phyloP scores from a whole-genome alignment of 2,113 vertebrate species.

The Rallus limicola region DNA sequence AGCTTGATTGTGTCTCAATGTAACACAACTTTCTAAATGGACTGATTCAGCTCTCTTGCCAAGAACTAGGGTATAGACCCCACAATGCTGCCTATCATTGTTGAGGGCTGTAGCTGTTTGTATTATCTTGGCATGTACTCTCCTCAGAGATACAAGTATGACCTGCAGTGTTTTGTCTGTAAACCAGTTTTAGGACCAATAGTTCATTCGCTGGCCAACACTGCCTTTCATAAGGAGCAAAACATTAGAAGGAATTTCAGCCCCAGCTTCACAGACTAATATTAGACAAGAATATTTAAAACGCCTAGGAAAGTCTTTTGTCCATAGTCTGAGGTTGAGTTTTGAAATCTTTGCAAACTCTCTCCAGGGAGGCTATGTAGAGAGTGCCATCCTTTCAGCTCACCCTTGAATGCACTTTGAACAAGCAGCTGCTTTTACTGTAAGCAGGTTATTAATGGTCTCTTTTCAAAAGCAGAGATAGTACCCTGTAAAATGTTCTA shows the following conservation, averaged over 20 bases:
- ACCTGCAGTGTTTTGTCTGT: background rate
- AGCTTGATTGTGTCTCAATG: background rate
- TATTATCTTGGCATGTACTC: background rate
- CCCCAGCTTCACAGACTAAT: background rate
- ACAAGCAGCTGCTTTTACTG: conserved; percentile 75
- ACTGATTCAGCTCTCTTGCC: background rate
- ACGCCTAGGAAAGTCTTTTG: conserved; percentile 14
- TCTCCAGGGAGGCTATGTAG: conserved; percentile 48
- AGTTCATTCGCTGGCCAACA: background rate
- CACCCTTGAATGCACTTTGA: conserved; percentile 80
- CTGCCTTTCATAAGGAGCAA: background rate
- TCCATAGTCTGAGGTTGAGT: conserved; percentile 35
- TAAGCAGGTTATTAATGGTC: conserved; percentile 80
- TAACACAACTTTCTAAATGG: background rate
- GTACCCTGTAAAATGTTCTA: conserved; percentile 75
- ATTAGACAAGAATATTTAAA: conserved; percentile 42
- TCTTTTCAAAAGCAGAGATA: conserved; percentile 81
- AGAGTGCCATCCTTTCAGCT: conserved; percentile 71
- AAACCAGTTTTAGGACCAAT: background rate
- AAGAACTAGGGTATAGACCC: background rate
- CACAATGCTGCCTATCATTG: fast-evolving
- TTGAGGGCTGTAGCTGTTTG: background rate
- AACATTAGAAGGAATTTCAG: background rate
- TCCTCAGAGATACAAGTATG: fast-evolving
- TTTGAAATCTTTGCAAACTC: conserved; percentile 70